phyloP scores from a whole-genome alignment of 2,113 vertebrate species.

The Centropristis striata region DNA sequence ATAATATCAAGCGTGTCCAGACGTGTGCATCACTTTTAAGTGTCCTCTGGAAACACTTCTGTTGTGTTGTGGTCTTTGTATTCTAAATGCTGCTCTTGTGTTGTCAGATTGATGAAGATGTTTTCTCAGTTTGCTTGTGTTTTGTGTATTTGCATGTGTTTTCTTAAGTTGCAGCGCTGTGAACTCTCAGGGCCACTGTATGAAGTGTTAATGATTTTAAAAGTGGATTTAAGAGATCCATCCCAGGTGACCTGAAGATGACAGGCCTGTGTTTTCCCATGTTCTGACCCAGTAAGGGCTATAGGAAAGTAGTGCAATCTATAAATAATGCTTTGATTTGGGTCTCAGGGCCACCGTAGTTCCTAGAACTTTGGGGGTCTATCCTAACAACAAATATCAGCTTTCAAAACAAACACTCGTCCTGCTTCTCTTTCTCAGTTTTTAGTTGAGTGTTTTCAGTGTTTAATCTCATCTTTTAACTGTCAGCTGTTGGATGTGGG shows the following conservation, averaged over 20 bases:
- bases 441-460: no score
- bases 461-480: constrained; percentile 27
- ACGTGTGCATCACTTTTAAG: no score
- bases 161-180: no score
- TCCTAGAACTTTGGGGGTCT: background rate
- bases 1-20: no score
- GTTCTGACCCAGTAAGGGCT: constrained; percentile 41
- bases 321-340: constrained; percentile 58
- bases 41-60: no score
- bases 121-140: no score
- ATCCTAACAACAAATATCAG: background rate
- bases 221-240: constrained; percentile 7
- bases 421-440: constrained; percentile 18
- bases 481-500: constrained; percentile 32
- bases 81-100: no score
- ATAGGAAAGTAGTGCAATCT: constrained; percentile 50
- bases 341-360: no score
- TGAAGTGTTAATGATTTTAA: background rate
- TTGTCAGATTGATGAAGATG: no score
- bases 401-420: background rate
- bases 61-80: no score
- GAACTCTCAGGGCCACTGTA: no score
- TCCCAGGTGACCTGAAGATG: background rate
- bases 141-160: no score
- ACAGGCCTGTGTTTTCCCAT: constrained; percentile 29